A percentile compares a stretch with the other conserved stretches of the same genome.
Evolutionary conservation across 2,888 invertebrate species (phyloP).

Genomic region (Eulithis prunata): DNA sequence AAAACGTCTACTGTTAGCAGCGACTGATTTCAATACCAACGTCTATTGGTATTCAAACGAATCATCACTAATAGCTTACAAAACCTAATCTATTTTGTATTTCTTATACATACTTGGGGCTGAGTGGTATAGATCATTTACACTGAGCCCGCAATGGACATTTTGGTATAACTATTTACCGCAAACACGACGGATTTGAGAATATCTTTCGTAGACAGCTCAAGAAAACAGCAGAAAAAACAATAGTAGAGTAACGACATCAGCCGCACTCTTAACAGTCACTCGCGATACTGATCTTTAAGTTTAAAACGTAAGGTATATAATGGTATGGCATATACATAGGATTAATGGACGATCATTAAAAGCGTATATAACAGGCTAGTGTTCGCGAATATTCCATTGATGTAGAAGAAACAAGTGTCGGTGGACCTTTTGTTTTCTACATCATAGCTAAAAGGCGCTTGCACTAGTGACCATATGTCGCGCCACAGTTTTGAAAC

Average conservation of each 20-base stretch:
- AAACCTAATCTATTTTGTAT: slow-evolving; percentile 44
- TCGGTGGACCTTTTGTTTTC: slow-evolving; percentile 4
- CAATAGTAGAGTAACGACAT: slow-evolving; percentile 11
- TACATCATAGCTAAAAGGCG: slow-evolving; percentile 21
- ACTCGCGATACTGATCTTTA: slow-evolving; percentile 40
- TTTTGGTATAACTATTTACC: slow-evolving; percentile 40
- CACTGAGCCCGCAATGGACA: slow-evolving; percentile 44
- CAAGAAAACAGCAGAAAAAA: slow-evolving; percentile 22
- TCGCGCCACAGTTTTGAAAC: slow-evolving; percentile 19
- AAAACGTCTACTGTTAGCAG: slow-evolving; percentile 22
- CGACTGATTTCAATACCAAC: slow-evolving; percentile 29
- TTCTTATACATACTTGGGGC: slow-evolving; percentile 43
- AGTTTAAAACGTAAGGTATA: slow-evolving; percentile 46
- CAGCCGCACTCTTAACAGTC: slow-evolving; percentile 31
- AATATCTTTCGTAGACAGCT: slow-evolving; percentile 32
- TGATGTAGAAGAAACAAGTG: slow-evolving; percentile 19
- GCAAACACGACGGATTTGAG: slow-evolving; percentile 39
- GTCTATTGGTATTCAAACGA: slow-evolving; percentile 32
- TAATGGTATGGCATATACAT: slow-evolving; percentile 52
- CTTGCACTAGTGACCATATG: slow-evolving; percentile 27
- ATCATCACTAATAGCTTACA: slow-evolving; percentile 42
- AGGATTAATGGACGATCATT: slow-evolving; percentile 78
- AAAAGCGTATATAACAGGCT: slow-evolving; percentile 81
- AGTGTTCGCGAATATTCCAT: slow-evolving; percentile 34
- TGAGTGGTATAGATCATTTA: slow-evolving; percentile 40